phyloP scores from a whole-genome alignment of 2,113 vertebrate species.

The Butorides virescens region DNA sequence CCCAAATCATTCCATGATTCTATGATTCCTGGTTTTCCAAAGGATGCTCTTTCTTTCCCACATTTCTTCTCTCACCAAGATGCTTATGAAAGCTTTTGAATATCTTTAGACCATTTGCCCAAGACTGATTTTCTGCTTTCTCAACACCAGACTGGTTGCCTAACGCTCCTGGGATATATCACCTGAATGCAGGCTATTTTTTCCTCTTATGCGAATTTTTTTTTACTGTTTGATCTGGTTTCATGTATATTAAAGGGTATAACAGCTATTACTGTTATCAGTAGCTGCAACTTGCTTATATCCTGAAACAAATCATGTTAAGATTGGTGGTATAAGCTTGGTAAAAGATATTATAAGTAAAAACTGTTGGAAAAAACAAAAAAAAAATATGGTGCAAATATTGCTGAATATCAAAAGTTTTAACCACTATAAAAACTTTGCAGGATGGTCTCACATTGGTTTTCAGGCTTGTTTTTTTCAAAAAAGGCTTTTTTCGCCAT shows the following conservation, averaged over 20 bases:
- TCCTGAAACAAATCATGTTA: not conserved
- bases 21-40: not conserved
- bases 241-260: not conserved
- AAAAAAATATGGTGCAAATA: not conserved
- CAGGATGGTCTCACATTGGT: not conserved
- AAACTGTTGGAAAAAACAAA: not conserved
- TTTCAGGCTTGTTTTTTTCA: not conserved
- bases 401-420: not conserved
- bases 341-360: not conserved
- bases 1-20: too few relatives aligned
- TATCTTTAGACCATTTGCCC: not conserved
- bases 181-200: not conserved
- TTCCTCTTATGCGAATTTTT: not conserved
- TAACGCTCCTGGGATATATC: not conserved
- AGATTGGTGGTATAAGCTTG: not conserved
- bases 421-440: not conserved
- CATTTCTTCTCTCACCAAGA: not conserved
- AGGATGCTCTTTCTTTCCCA: not conserved
- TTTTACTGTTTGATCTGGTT: not conserved
- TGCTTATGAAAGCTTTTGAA: not conserved
- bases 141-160: not conserved
- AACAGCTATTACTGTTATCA: not conserved
- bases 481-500: not conserved
- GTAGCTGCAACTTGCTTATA: not conserved
- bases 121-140: not conserved